Evolutionary conservation across 2,888 invertebrate species (phyloP).

Genomic region (Hydrotaea cyrtoneurina): DNA sequence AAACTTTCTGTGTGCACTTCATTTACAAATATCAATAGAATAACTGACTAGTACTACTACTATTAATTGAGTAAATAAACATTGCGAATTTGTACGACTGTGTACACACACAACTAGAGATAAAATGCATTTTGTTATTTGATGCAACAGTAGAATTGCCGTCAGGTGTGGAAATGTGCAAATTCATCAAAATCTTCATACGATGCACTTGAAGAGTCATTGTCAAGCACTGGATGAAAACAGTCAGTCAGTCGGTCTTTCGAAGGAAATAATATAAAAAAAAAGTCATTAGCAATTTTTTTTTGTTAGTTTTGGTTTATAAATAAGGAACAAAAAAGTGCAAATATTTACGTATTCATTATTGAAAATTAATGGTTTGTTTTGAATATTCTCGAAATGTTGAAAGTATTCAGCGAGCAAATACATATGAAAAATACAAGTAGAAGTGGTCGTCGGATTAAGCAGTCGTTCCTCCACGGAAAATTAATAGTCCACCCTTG

Average conservation of each 20-base stretch:
- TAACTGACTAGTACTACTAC: not conserved
- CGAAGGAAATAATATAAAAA: not conserved
- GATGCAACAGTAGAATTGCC: not conserved
- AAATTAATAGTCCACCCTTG: no score
- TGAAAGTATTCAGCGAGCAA: not conserved
- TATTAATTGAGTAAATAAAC: constrained; percentile 1
- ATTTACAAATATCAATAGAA: not conserved
- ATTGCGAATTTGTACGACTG: not conserved
- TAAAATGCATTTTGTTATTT: not conserved
- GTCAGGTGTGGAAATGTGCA: constrained; percentile 40
- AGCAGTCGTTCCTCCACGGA: no score
- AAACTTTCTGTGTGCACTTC: not conserved
- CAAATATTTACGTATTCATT: constrained; percentile 33
- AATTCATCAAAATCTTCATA: constrained; percentile 48
- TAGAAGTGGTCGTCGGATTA: no score
- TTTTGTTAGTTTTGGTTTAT: not conserved
- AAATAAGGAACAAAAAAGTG: constrained; percentile 28
- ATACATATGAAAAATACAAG: no score
- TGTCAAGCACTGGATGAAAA: constrained; percentile 33
- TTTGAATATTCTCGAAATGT: not conserved
- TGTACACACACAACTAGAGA: not conserved
- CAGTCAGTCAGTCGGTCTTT: not conserved
- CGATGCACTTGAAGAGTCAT: constrained; percentile 48
- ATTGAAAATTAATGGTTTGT: not conserved
- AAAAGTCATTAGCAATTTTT: constrained; percentile 25